Evolutionary conservation across 2,113 vertebrate species (phyloP), one percentile per base, ranked within the genome.

Genomic region (Calidris pygmaea): DNA sequence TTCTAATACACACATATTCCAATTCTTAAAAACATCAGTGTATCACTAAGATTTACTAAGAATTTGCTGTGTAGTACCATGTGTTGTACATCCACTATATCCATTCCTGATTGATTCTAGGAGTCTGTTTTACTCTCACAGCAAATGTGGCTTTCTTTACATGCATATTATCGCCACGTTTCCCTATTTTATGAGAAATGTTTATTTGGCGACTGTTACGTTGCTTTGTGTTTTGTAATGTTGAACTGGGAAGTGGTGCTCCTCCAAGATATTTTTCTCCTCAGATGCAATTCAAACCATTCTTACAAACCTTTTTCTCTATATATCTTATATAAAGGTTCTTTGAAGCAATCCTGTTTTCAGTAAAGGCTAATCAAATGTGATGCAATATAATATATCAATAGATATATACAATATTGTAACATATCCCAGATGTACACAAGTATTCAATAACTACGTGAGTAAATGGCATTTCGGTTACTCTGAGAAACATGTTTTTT

Each of bases 171-270:
- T 67, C 22, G 10, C 60, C 27, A 22, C 52, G 18, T 41, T 89
- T 79, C 63, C 81, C 30, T 29, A 4, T 86, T 91, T 68, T 78
- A 81, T 87, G 59, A 88, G 71, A 94, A 96, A 91, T 93, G 52
- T 73, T 96, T 96, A 71, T 93, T 91, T 94, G 82, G 47, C 84
- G 90, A 66, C 73, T 84, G 23, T 34, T 75, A 27, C 1, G 7
- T 43, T 90, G 32, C n/a, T 65, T 78, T 89, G n/a, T 85, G n/a
- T 60, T 95, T 96, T 83, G 29, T 55, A 53, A 92, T 70, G 75
- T 68, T 72, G 67, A 96, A 45, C 72, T 52, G 32, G 59, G 72
- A 96, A 95, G 67, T 53, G 29, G 62, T 58, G 85, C n/a, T 91
- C 43, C 55, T 92, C 45, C 73, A 45, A 79, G 45, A 58, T 47